A percentile compares a stretch with the other conserved stretches of the same genome.
Conservation (phyloP, 2,797 vertebrate species). For the Dromococcyx pavoninus region DNA sequence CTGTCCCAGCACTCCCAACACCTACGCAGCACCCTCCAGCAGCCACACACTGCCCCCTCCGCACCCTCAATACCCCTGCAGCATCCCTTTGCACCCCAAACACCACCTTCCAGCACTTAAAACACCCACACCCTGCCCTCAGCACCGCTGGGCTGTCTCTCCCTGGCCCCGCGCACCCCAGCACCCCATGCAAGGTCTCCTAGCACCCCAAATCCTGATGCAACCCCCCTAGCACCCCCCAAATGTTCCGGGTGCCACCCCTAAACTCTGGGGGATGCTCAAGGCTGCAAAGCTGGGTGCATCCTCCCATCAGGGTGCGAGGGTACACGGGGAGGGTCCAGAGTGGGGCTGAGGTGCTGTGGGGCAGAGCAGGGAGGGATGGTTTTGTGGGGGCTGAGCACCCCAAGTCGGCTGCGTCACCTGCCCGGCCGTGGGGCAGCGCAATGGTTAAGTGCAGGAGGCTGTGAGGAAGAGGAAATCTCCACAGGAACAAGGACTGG, state of each 20-base stretch:
- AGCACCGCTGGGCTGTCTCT: too few relatives aligned
- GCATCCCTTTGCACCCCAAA: background rate
- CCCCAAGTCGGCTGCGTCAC: accelerated
- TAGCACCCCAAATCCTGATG: background rate
- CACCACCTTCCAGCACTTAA: too few relatives aligned
- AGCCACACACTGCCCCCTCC: too few relatives aligned
- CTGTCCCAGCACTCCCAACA: background rate
- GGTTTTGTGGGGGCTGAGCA: background rate
- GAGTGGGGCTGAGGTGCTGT: accelerated
- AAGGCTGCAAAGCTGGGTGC: background rate
- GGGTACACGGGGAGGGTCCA: accelerated
- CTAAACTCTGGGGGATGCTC: background rate
- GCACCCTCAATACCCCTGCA: background rate
- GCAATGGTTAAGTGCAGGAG: background rate
- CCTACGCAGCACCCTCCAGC: background rate
- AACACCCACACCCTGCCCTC: too few relatives aligned
- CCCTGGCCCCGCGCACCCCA: background rate
- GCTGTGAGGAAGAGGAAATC: conserved; percentile 33
- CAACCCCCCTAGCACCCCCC: background rate
- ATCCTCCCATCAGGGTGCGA: accelerated
- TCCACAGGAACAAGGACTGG: background rate
- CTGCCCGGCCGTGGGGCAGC: background rate
- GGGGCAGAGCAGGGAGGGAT: background rate
- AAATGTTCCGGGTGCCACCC: too few relatives aligned
- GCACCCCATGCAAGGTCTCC: background rate